Percentiles rank a stretch among this genome's conserved stretches.
Evolutionary conservation across 2,797 vertebrate genomes (phyloP).

Genomic region (Columba guinea): DNA sequence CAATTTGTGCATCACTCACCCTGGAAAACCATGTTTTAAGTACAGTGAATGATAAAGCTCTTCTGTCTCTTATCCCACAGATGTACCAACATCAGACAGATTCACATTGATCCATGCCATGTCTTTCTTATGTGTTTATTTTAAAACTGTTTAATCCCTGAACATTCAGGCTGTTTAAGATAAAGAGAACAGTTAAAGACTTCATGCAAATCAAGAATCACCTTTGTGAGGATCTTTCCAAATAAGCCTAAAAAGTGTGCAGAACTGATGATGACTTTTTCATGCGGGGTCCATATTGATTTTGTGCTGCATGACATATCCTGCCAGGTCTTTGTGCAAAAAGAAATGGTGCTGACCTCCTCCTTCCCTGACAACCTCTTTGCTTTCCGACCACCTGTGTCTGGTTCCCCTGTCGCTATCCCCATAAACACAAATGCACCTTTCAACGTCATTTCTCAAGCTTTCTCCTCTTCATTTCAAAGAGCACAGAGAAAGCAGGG

Average conservation of each 20-base stretch:
- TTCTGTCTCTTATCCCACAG: not conserved
- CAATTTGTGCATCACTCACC: not conserved
- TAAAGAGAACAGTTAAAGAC: not conserved
- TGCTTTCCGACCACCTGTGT: not conserved
- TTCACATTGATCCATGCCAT: not conserved
- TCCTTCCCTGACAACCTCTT: not conserved
- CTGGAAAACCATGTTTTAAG: not conserved
- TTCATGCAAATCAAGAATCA: not conserved
- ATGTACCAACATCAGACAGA: not conserved
- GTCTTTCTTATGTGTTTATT: not conserved
- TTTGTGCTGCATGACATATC: not conserved
- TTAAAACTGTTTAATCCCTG: not conserved
- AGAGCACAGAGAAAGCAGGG: not conserved
- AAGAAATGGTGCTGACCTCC: not conserved
- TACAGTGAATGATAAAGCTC: not conserved
- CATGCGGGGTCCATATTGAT: not conserved
- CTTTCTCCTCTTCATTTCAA: not conserved
- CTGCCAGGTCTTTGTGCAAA: not conserved
- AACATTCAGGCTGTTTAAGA: not conserved
- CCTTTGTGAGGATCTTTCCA: not conserved
- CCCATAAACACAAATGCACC: not conserved
- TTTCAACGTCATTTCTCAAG: not conserved
- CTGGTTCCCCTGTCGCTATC: constrained; percentile 3
- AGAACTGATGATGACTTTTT: not conserved
- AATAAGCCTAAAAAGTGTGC: not conserved